Conservation (phyloP, 2,113 vertebrate genomes). For the Smithornis capensis region DNA sequence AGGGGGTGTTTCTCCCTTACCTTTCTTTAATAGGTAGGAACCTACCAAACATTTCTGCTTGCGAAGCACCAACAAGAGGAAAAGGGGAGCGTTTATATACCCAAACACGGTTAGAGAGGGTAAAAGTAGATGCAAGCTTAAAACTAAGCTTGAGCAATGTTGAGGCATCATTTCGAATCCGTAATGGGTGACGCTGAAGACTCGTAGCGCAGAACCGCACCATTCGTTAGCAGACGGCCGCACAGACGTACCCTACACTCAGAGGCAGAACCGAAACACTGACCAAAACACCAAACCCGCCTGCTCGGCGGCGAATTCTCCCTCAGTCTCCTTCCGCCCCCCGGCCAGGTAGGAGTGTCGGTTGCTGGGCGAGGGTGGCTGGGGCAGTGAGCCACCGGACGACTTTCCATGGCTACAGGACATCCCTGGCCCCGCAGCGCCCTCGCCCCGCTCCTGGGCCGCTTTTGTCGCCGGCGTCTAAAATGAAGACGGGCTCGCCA, state of each 20-base stretch:
- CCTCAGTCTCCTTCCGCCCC: fast-evolving
- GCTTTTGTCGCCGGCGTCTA: neutral
- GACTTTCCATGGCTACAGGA: fast-evolving
- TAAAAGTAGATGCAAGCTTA: neutral
- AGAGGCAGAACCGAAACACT: neutral
- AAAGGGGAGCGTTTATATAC: fast-evolving
- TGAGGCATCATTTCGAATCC: neutral
- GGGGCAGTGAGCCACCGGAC: neutral
- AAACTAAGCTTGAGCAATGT: neutral
- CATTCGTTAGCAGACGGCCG: fast-evolving
- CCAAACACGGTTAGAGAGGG: neutral
- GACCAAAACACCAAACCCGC: neutral
- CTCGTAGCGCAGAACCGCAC: fast-evolving
- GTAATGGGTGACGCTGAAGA: neutral
- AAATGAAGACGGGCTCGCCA: fast-evolving
- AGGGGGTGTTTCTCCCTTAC: neutral
- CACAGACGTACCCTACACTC: fast-evolving
- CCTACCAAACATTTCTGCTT: neutral
- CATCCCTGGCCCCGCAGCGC: fast-evolving
- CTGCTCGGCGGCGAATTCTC: neutral
- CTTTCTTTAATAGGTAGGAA: neutral
- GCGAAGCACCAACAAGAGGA: neutral
- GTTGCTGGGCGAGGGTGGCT: fast-evolving
- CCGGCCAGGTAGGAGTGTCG: fast-evolving
- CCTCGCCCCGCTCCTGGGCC: fast-evolving